Percentiles rank a stretch among this genome's conserved stretches.
Conservation (phyloP, 2,888 invertebrate genomes). For the Electrophaes corylata region DNA sequence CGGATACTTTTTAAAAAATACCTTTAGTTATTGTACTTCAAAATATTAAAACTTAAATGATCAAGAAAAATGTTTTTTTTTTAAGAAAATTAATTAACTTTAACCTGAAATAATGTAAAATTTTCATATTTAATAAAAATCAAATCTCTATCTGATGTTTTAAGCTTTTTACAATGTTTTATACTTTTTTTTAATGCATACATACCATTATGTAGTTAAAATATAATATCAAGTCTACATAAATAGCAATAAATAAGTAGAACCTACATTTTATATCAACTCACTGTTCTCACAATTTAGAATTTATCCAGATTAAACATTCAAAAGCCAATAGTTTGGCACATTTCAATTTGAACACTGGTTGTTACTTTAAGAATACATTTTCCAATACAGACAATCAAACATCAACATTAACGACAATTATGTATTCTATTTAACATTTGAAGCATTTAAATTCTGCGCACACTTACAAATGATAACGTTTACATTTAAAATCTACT, state of each 20-base stretch:
- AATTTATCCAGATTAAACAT: constrained; percentile 25
- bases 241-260: not conserved
- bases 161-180: too few species aligned
- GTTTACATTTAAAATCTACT: not conserved
- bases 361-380: constrained; percentile 32
- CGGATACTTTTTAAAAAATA: too few species aligned
- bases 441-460: constrained; percentile 7
- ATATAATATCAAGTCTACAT: not conserved
- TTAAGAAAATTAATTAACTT: too few species aligned
- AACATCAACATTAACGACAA: constrained; percentile 20
- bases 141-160: too few species aligned
- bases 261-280: not conserved
- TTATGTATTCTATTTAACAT: constrained; percentile 16
- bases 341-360: constrained; percentile 69
- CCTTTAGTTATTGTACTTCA: too few species aligned
- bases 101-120: too few species aligned
- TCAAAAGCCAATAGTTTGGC: constrained; percentile 67
- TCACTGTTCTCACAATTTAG: constrained; percentile 13
- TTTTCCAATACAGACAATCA: constrained; percentile 28
- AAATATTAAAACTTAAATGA: too few species aligned
- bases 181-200: too few species aligned
- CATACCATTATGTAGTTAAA: too few species aligned
- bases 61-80: too few species aligned
- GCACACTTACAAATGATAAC: not conserved
- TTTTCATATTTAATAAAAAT: too few species aligned